Base-by-base conservation (phyloP, 2,113 vertebrate species). In the Caretta caretta region DNA sequence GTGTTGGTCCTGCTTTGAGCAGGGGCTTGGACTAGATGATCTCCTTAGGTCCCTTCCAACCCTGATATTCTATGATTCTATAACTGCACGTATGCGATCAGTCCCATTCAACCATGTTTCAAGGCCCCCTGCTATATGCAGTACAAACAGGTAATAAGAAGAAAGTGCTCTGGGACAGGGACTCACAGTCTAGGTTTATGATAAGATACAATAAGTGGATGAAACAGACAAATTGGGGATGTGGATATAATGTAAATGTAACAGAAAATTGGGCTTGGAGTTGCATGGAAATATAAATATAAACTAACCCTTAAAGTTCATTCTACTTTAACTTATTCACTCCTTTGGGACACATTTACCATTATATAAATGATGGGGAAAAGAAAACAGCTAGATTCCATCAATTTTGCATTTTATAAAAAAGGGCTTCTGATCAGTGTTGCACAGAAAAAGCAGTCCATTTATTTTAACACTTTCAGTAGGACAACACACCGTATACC, bases 271-370 rank as follows among this genome's bases (percentile, higher is more conserved):
- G 2, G 0, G 54, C 65, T 62, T 24, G 72, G 19, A 46, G 3
- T 80, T 87, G 3, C 31, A 94, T 3, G 89, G 80, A 90, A 89
- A 82, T 0, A 0, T 79, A 87, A 94, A 50, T 11, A 53, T 14
- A n/a, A 2, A 4, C 11, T 78, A 93, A 5, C 8, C 1, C 3
- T 86, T n/a, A 65, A 6, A 90, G 3, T 65, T 16, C 3, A 25
- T 84, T 82, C 29, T 92, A 38, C 46, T 86, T 82, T 89, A 95
- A 81, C n/a, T 13, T 6, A 56, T 46, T 54, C 54, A 93, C 13
- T 94, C 25, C 16, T 88, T 62, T 2, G 2, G 20, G 3, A 19
- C 59, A 46, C 31, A 5, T 65, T 25, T 79, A 14, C 54, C 6
- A 10, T 5, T 82, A 12, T 76, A 5, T 69, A 51, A 89, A 88